These are phyloP conservation scores for Centropyge bicolor DNA, from an alignment of 2,797 vertebrate species.

Conservation along the genomic window DNA sequence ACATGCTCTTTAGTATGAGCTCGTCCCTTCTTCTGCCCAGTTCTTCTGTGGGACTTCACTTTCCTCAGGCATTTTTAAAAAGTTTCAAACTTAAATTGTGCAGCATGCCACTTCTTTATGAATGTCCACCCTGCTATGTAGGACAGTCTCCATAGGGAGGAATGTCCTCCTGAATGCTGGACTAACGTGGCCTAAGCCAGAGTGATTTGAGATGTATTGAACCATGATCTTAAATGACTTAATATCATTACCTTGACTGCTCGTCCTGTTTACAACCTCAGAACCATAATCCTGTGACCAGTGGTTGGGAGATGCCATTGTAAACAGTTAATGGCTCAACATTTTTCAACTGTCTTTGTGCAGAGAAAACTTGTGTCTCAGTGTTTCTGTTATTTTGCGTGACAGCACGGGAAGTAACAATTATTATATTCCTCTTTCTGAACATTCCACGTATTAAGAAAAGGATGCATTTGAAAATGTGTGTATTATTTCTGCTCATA, in stretches of 20 bases:
- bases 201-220: constrained; percentile 24
- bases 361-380: constrained; percentile 24
- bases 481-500: not conserved
- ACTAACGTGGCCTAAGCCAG: constrained; percentile 13
- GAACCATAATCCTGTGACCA: constrained; percentile 54
- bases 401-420: not conserved
- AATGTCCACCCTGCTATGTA: not conserved
- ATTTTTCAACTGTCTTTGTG: constrained; percentile 36
- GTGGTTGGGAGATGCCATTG: constrained; percentile 46
- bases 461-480: not conserved
- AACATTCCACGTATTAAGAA: not conserved
- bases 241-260: constrained; percentile 53
- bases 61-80: no score
- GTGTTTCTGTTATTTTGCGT: constrained; percentile 9
- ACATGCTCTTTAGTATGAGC: constrained; percentile 44
- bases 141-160: not conserved
- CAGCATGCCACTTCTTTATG: not conserved
- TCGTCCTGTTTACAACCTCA: constrained; percentile 59
- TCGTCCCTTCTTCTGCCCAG: constrained; percentile 53
- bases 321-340: constrained; percentile 53
- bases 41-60: not conserved
- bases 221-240: constrained; percentile 57
- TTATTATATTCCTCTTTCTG: not conserved
- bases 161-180: constrained; percentile 30
- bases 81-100: no score